Evolutionary conservation across 2,888 invertebrate genomes (phyloP), one percentile per base, ranked within the genome.

Genomic region (Hydrotaea diabolus): DNA sequence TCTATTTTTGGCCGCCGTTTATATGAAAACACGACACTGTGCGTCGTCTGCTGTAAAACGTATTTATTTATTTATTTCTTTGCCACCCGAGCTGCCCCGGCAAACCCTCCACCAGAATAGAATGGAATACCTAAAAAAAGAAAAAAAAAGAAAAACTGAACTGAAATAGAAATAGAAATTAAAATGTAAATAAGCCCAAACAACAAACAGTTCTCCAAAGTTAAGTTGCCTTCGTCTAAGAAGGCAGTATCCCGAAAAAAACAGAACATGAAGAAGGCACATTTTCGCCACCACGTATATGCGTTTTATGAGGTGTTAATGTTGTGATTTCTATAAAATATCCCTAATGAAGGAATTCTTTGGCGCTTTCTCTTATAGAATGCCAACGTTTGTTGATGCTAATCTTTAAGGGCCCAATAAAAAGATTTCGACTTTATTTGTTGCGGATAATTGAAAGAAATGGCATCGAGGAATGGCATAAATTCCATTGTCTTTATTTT

Each of bases 271-370:
- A 75, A 79, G 66, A 69, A 15, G 19, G 11, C 21, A 26, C 17
- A 57, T 57, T 5, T 57, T 11, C 23, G 5, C 49, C n/a, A n/a
- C 49, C 49, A 49, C 23, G 59, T 59, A 26, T 80, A 80, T 59
- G n/a, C 39, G 31, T 46, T 80, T 83, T 77, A 83, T 36, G 55
- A 80, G 26, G 80, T 77, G 77, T 69, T 83, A 74, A 83, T 77
- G 43, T 72, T 62, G 53, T 19, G 79, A 76, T 76, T 75, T 79
- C 72, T 77, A 53, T 55, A 39, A 55, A 62, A 76, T 74, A 77
- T n/a, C 2, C 9, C 7, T 39, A 59, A 59, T 26, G 15, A 59
- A 23, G 11, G 11, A 59, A 59, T 49, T 13, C 13, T 15, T 49
- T 49, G 1, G 15, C n/a, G 9, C 9, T 13, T 43, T 43, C 2